Evolutionary conservation across 2,113 vertebrate genomes (phyloP).

Genomic region (Sus scrofa): T2T-Sscrofa CM000813.6:117631001-117631500

Average conservation of each 20-base stretch:
- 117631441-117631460: not conserved
- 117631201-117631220: not conserved
- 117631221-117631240: constrained; percentile 43
- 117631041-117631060: not conserved
- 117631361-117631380: not conserved
- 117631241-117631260: not conserved
- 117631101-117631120: not conserved
- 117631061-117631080: not conserved
- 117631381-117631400: not conserved
- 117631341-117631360: not conserved
- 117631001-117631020: not conserved
- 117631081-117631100: not conserved
- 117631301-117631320: constrained; percentile 12
- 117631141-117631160: constrained; percentile 22
- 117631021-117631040: not conserved
- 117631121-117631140: not conserved
- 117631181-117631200: not conserved
- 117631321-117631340: not conserved
- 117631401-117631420: not conserved
- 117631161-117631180: not conserved
- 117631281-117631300: constrained; percentile 22
- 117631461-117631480: not conserved
- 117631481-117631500: not conserved
- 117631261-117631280: constrained; percentile 44
- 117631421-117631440: not conserved